Evolutionary conservation across 2,888 invertebrate genomes (phyloP).

Genomic region (Hypena proboscidalis): DNA sequence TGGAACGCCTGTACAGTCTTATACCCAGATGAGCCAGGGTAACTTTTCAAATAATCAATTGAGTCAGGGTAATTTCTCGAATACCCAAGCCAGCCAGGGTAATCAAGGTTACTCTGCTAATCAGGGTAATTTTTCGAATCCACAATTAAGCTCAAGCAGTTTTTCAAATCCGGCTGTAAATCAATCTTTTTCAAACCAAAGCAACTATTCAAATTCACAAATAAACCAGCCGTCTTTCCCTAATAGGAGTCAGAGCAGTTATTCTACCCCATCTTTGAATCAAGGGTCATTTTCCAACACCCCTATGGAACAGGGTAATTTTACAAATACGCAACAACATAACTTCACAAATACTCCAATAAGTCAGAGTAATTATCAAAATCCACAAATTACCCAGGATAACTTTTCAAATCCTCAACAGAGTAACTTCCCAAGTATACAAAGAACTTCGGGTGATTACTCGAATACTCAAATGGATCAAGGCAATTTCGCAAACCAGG

Average conservation of each 20-base stretch:
- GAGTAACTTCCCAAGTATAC: slow-evolving; percentile 1
- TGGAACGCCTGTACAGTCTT: slow-evolving; percentile 32
- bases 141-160: slow-evolving; percentile 2
- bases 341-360: slow-evolving; percentile 8
- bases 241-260: neutral
- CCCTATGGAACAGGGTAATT: slow-evolving; percentile 10
- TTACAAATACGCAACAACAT: slow-evolving; percentile 7
- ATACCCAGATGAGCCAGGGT: slow-evolving; percentile 14
- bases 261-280: slow-evolving; percentile 3
- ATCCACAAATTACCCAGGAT: slow-evolving; percentile 18
- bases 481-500: slow-evolving; percentile 10
- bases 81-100: slow-evolving; percentile 5
- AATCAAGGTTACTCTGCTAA: neutral
- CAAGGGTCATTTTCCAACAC: slow-evolving; percentile 11
- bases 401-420: slow-evolving; percentile 19
- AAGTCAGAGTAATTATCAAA: slow-evolving; percentile 1
- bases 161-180: slow-evolving; percentile 10
- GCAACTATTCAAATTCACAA: slow-evolving; percentile 10
- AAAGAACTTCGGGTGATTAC: slow-evolving; percentile 10
- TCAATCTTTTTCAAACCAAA: slow-evolving; percentile 12
- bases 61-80: neutral
- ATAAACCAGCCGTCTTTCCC: slow-evolving; percentile 13
- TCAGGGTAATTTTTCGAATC: neutral
- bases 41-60: slow-evolving; percentile 13
- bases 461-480: slow-evolving; percentile 13